A percentile compares a stretch with the other conserved stretches of the same genome.
Conservation (phyloP, 2,797 vertebrate genomes). For the Ctenopoma kingsleyae region DNA sequence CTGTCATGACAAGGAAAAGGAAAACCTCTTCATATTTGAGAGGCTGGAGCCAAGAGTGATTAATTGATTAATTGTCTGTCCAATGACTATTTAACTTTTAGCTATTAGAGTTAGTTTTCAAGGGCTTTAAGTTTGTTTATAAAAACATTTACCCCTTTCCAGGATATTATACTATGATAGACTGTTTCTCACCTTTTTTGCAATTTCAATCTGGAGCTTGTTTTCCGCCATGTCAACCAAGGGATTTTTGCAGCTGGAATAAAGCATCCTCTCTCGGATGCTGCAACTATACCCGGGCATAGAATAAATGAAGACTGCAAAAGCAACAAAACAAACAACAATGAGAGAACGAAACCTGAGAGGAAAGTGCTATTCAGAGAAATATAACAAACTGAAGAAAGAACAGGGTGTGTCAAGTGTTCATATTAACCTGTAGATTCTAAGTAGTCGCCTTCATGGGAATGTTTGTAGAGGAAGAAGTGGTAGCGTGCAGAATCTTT, state of each 20-base stretch:
- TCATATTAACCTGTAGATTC: conserved; percentile 91
- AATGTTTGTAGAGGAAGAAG: conserved; percentile 98
- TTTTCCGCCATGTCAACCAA: conserved; percentile 92
- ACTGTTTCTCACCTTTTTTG: conserved; percentile 89
- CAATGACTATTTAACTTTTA: too few relatives aligned
- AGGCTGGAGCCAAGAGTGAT: too few relatives aligned
- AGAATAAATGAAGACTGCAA: conserved; percentile 97
- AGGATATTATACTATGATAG: not conserved
- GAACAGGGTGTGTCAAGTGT: not conserved
- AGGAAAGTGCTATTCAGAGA: not conserved
- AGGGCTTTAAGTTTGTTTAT: too few relatives aligned
- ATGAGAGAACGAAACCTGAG: not conserved
- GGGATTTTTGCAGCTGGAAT: conserved; percentile 97
- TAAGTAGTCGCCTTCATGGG: conserved; percentile 96
- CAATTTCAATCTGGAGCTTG: conserved; percentile 89
- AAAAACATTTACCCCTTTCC: too few relatives aligned
- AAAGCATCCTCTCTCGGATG: conserved; percentile 97
- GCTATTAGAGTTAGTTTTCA: too few relatives aligned
- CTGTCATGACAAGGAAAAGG: too few relatives aligned
- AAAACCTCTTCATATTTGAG: too few relatives aligned
- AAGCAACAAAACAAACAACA: not conserved
- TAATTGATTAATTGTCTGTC: not conserved
- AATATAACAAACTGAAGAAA: not conserved
- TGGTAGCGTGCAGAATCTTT: conserved; percentile 95
- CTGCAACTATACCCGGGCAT: conserved; percentile 98